Evolutionary conservation across 2,113 vertebrate genomes (phyloP).

Genomic region (Stictonetta naevosa): DNA sequence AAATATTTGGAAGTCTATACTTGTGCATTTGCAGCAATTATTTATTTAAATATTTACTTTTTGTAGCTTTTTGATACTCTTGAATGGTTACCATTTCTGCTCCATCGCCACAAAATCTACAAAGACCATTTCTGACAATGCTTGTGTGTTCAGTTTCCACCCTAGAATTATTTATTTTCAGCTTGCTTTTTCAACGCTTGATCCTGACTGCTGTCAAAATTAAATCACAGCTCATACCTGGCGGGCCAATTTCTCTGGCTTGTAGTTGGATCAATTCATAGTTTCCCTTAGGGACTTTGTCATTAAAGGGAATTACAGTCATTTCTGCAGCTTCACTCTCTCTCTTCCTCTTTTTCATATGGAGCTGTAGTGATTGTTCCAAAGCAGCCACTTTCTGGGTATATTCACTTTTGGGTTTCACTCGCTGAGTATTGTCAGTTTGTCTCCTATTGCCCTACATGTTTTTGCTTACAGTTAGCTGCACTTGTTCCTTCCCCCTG

Average conservation of each 20-base stretch:
- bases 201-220: background rate
- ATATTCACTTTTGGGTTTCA: background rate
- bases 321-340: background rate
- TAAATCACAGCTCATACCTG: background rate
- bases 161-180: background rate
- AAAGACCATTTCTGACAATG: background rate
- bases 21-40: background rate
- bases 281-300: background rate
- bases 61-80: background rate
- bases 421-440: background rate
- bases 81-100: background rate
- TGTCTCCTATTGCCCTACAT: background rate
- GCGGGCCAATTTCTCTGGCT: background rate
- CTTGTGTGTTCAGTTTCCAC: background rate
- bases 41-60: background rate
- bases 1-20: background rate
- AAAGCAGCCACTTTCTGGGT: background rate
- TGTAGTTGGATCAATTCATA: background rate
- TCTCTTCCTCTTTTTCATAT: background rate
- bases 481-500: background rate
- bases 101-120: background rate
- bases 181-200: background rate
- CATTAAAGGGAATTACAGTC: background rate
- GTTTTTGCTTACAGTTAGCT: background rate
- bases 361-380: background rate